Evolutionary conservation across 2,797 vertebrate genomes (phyloP).

Genomic region (Paguma larvata): DNA sequence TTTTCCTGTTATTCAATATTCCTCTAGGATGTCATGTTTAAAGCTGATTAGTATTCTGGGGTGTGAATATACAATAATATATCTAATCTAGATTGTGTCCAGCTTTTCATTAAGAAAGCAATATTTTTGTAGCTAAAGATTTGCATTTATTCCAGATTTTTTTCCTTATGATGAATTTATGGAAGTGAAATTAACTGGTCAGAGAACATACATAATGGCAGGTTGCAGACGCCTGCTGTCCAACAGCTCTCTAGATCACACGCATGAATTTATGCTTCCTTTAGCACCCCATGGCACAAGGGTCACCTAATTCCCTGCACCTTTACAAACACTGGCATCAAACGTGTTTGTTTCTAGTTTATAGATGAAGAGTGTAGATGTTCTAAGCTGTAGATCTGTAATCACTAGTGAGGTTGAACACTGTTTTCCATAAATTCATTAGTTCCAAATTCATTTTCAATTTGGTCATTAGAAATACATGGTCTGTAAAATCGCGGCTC

Average conservation of each 20-base stretch:
- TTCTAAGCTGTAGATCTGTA: neutral
- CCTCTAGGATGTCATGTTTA: neutral
- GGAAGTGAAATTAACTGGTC: neutral
- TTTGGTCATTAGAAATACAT: neutral
- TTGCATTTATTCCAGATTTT: neutral
- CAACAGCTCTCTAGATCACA: neutral
- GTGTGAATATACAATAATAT: neutral
- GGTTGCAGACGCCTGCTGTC: neutral
- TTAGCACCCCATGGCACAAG: neutral
- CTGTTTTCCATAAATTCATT: neutral
- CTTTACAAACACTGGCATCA: neutral
- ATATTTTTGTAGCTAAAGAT: neutral
- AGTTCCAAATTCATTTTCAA: neutral
- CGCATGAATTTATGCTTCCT: neutral
- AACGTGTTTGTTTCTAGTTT: neutral
- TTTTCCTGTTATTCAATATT: neutral
- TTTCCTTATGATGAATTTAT: constrained; percentile 10
- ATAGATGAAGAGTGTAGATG: neutral
- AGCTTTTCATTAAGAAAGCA: constrained; percentile 1
- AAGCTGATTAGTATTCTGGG: neutral
- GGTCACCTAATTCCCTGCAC: neutral
- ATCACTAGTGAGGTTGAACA: neutral
- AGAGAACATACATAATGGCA: neutral
- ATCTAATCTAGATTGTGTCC: neutral
- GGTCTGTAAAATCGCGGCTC: neutral